Conservation (phyloP, 2,113 vertebrate species). For the Glareola pratincola region DNA sequence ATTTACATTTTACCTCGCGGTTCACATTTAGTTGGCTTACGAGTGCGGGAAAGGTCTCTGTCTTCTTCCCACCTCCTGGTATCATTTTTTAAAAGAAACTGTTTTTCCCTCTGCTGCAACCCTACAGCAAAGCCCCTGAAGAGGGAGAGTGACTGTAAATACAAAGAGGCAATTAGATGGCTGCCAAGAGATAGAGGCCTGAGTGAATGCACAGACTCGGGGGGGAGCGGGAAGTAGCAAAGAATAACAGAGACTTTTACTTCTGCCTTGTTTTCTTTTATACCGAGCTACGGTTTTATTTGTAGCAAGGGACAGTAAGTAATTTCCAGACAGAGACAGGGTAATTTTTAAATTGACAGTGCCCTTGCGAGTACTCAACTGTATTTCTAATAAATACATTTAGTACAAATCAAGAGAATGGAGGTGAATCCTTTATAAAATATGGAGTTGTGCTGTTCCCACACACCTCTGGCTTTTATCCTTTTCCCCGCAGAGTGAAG, state of each 20-base stretch:
- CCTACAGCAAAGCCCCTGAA: not conserved
- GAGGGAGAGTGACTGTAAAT: not conserved
- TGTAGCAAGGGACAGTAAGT: not conserved
- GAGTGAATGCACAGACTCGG: not conserved
- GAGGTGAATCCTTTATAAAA: not conserved
- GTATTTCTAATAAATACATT: not conserved
- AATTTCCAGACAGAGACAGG: not conserved
- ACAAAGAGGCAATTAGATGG: not conserved
- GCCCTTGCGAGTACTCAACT: not conserved
- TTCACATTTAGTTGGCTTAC: not conserved
- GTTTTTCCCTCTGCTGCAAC: not conserved
- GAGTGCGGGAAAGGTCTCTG: not conserved
- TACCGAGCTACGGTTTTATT: not conserved
- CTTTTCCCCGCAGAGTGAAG: not conserved
- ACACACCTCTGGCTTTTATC: not conserved
- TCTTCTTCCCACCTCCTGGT: not conserved
- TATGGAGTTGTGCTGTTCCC: not conserved
- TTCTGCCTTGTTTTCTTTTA: not conserved
- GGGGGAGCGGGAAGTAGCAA: not conserved
- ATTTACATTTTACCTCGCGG: not conserved
- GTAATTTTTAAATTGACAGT: slow-evolving; percentile 1
- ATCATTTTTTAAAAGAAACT: not conserved
- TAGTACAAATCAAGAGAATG: not conserved
- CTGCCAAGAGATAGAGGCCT: not conserved
- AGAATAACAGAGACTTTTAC: not conserved